Base-by-base conservation (phyloP, 2,888 invertebrate genomes). In the Himalopsyche kuldschensis region DNA sequence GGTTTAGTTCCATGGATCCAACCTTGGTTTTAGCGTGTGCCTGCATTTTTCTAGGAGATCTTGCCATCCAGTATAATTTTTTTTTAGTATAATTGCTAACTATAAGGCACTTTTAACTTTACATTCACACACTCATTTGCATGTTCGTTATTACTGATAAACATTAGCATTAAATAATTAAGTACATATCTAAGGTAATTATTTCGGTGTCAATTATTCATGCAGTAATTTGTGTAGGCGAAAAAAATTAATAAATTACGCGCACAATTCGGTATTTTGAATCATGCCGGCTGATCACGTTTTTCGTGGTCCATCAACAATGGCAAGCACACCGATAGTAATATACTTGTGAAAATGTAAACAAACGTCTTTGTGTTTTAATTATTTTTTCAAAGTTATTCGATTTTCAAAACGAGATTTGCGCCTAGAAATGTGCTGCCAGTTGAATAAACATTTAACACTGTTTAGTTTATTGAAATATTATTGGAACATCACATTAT, bases 1-100 rank as follows among this genome's bases (percentile, higher is more conserved):
- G 82, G 75, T 85, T 84, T n/a, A 85, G 79, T 76, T 86, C 86
- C 75, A 81, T 86, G 4, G 84, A 83, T 31, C 80, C 83, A 15
- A 85, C 80, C 55, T 77, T 84, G 30, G 81, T 80, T 17, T 78
- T 78, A 41, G 82, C 84, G 48, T 84, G 84, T 30, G 81, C 78
- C 48, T 83, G 84, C 10, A 77, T 76, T 46, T 79, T 85, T 27
- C 75, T 82, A 15, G 85, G 84, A 27, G 85, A 85, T 24, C 82
- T 75, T 75, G 84, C 84, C 86, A 86, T 86, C 47, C 24, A 30
- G 47, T 20, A 48, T 17, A 69, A 69, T 30, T 30, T 6, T n/a
- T 69, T 41, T 41, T 11, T 41, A 15, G 41, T 41, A 15, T 41
- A 41, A 69, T 69, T 69, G 24, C 69, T 69, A 24, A 15, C 69